Base-by-base conservation (phyloP, 2,113 vertebrate genomes). In the Sterrhoptilus dennistouni region DNA sequence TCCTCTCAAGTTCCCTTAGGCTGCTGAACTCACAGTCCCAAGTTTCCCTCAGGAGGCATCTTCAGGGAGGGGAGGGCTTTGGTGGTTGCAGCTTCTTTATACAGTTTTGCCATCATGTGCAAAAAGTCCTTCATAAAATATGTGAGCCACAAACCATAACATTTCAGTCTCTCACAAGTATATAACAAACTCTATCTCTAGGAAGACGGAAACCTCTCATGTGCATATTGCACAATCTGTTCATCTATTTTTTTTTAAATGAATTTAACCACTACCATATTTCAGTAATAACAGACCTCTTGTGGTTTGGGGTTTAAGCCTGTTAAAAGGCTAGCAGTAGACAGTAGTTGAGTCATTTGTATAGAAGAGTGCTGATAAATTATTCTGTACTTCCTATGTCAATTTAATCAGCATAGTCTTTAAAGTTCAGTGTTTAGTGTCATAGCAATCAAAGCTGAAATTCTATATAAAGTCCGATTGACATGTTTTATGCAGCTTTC, bases 391-490 rank as follows among this genome's bases (percentile, higher is more conserved):
- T 95, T 95, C 47, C 92, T 70, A 25, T 77, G 81, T 88, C 87
- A 83, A 74, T 93, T 94, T 92, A 92, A 94, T 93, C 82, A 93
- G 33, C 35, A 22, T n/a, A 83, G 38, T 17, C 68, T 90, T 92
- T 91, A 50, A 80, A 94, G 38, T 74, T 88, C 84, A 93, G 14
- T 70, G 71, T 78, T 89, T 42, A 74, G 47, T 79, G 54, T 74
- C 59, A 29, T 33, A 81, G 90, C 80, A 95, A 40, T 83, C 31
- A 87, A 86, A 83, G 54, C 29, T 60, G 20, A 83, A 45, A 44
- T 77, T 89, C 47, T 40, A 14, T 83, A 49, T 77, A 45, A 91
- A 92, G 44, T 31, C 63, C 71, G 35, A 94, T 25, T 72, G 59
- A 90, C 93, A 71, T 91, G 83, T 40, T 90, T 80, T 33, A 65